Base-by-base conservation (phyloP, 2,113 vertebrate genomes). In the Taurulus bubalis region DNA sequence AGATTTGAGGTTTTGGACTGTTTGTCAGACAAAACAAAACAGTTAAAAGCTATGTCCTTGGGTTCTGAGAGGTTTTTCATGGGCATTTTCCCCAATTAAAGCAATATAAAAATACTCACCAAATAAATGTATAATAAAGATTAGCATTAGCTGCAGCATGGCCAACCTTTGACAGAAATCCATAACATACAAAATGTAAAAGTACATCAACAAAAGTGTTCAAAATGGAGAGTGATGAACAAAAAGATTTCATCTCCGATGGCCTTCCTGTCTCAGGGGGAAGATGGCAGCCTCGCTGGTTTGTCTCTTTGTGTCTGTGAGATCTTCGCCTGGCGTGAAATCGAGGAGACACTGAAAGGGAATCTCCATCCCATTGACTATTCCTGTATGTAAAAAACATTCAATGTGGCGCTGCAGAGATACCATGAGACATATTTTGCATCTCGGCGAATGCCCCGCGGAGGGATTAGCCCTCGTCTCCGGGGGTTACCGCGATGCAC, bases 291-390 rank as follows among this genome's bases (percentile, higher is more conserved):
- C 72, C 71, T 28, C 64, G 0, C 51, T 67, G 28, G 67, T 40
- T 83, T 0, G 66, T 28, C 69, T 82, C 75, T 89, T 71, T 85
- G 67, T 71, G 47, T 64, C 66, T 62, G 38, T 64, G 77, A 71
- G 70, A 80, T 90, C 88, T 84, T 71, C n/a, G 34, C 15, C 14
- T 38, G 56, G 85, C 89, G 86, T 94, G 94, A 95, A 93, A 94
- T 94, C 80, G n/a, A 24, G 45, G 26, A 2, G 94, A 91, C 91
- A 68, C 71, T 28, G 73, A 20, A n/a, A 66, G 76, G 75, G 86
- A 88, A 88, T 89, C 86, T 89, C 71, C 85, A 79, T 77, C 90
- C 92, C 89, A 85, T 91, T 91, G 42, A 28, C n/a, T 70, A 75
- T 88, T 90, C 84, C 71, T 80, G 68, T 75, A 89, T 92, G 90